Evolutionary conservation across 2,797 vertebrate species (phyloP), one percentile per base, ranked within the genome.

Genomic region (Ispidina lecontei): DNA sequence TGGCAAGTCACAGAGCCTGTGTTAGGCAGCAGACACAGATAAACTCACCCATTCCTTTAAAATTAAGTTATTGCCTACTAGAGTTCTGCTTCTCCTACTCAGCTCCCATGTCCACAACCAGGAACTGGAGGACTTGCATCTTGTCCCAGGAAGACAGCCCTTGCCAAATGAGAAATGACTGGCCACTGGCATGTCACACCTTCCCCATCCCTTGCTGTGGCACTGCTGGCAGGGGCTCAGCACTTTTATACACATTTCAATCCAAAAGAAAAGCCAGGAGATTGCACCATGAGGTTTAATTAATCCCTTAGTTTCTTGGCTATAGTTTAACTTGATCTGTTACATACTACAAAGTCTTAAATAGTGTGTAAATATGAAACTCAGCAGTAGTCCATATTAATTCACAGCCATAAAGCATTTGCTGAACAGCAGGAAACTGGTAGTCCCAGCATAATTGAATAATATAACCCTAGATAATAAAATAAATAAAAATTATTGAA

Each of bases 151-250:
- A 70, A 77, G n/a, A 14, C 35, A 63, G 44, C 21, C 67, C 72
- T 75, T 63, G 23, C 43, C 49, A 67, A 31, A 21, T 3, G 20
- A 64, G 44, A 79, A 68, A 59, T 19, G 28, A 33, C 39, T 12
- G 31, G n/a, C 64, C 62, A 46, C 10, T 1, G 1, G 71, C 39
- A 70, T 1, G 1, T 4, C 60, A 39, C 3, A 0, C 12, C 43
- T 33, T 72, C 47, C 39, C 33, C 62, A 56, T 26, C 77, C 28
- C 18, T 28, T 72, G 17, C 55, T 52, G 31, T 25, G 14, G 33
- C 64, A 64, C 68, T 6, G 47, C 22, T 2, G 1, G 44, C n/a
- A 44, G 37, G 20, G 23, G 18, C 68, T 91, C 41, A 43, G 72
- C 10, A 12, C 26, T 56, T 68, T 14, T 43, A n/a, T 9, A 74